Percentiles rank a stretch among this genome's conserved stretches.
phyloP scores from a whole-genome alignment of 1,140 invertebrate genomes.

The Polyergus mexicanus region DNA sequence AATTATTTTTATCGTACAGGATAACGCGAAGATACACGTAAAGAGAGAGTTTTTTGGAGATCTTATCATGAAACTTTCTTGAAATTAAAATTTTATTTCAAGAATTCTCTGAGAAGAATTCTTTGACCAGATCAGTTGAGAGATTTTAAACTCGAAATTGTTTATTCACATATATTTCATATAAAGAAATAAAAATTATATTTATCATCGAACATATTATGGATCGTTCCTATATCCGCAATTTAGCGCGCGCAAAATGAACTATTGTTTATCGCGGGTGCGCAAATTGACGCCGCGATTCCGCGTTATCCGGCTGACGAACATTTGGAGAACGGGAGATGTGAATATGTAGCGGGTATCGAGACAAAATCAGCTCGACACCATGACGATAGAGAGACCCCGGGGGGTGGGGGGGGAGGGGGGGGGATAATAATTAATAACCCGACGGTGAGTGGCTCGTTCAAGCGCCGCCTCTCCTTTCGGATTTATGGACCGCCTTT shows the following conservation, averaged over 20 bases:
- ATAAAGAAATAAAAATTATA: too few species aligned
- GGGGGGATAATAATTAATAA: constrained; percentile 86
- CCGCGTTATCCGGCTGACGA: constrained; percentile 27
- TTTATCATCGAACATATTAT: too few species aligned
- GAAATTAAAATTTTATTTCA: neutral
- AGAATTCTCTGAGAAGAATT: neutral
- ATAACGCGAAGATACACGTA: too few species aligned
- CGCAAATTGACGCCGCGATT: constrained; percentile 32
- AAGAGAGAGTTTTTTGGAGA: too few species aligned
- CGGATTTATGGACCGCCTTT: constrained; percentile 87
- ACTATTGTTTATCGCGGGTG: constrained; percentile 4
- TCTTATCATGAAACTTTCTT: too few species aligned
- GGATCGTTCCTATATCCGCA: neutral
- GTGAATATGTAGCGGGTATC: constrained; percentile 40
- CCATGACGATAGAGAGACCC: constrained; percentile 17
- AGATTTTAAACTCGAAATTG: too few species aligned
- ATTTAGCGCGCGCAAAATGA: constrained; percentile 22
- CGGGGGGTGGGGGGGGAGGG: constrained; percentile 68
- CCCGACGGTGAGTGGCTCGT: constrained; percentile 84
- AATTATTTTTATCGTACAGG: neutral
- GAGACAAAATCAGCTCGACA: constrained; percentile 31
- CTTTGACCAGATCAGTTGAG: too few species aligned
- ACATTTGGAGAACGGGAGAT: constrained; percentile 26
- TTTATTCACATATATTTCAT: too few species aligned
- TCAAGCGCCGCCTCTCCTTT: constrained; percentile 80